Base-by-base conservation (phyloP, 2,113 vertebrate species). In the Thamnophis sirtalis region DNA sequence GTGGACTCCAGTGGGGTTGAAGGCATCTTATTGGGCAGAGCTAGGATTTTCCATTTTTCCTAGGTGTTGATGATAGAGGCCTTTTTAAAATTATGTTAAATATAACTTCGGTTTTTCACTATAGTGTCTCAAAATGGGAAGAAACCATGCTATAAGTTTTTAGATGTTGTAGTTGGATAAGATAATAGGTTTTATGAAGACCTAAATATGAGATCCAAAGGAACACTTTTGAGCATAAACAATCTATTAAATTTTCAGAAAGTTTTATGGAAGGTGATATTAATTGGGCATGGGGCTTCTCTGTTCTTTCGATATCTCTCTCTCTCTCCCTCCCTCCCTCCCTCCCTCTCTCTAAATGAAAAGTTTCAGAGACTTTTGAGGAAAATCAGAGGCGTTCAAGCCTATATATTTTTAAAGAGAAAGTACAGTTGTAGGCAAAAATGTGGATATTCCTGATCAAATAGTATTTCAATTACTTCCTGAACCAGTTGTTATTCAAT, bases 141-240 rank as follows among this genome's bases (percentile, higher is more conserved):
- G 21, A 60, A 60, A 26, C 56, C 24, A 26, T 60, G 8, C 56
- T 26, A 60, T 8, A 24, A 22, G 56, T 60, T 60, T 60, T 60
- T 8, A 26, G 56, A 60, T 60, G 56, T 24, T 58, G 2, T 58
- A 58, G 56, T 9, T 26, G 17, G 54, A 55, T 53, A 53, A 3
- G 51, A 10, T 53, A 53, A 53, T 53, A 53, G 51, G 2, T 53
- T 53, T 53, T 53, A 53, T 53, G 51, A 53, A 53, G 51, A 53
- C 11, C 51, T 53, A 53, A 53, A 53, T 53, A 19, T 50, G 26
- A 91, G 73, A 58, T 93, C 89, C 51, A 55, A 92, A 93, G 0
- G 50, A 84, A 28, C 89, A 95, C 80, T 68, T 91, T 92, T 96
- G 91, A 49, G 49, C 9, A 4, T 56, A 58, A 95, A 91, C 94